These are phyloP conservation scores for Pygocentrus nattereri DNA, from an alignment of 2,797 vertebrate species.

Conservation along the genomic window DNA sequence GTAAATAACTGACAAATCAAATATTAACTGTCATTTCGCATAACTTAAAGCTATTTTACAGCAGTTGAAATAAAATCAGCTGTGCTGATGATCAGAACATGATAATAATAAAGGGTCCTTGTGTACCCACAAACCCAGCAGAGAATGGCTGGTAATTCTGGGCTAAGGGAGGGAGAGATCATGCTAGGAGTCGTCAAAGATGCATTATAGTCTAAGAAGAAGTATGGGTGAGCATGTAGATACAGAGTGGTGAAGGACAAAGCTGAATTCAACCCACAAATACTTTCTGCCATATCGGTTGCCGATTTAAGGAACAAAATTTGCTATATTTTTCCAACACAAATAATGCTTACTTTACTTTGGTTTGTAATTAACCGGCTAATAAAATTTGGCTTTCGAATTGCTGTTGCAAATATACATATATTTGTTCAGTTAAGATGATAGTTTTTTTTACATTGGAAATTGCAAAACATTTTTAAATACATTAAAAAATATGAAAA, in stretches of 20 bases:
- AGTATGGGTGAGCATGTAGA: slow-evolving; percentile 78
- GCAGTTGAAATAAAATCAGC: neutral
- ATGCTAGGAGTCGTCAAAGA: slow-evolving; percentile 72
- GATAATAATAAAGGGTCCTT: slow-evolving; percentile 72
- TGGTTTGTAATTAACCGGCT: too few relatives aligned
- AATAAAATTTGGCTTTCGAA: too few relatives aligned
- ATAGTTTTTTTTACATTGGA: too few relatives aligned
- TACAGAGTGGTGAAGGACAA: slow-evolving; percentile 81
- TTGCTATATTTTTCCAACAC: too few relatives aligned
- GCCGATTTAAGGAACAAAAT: too few relatives aligned
- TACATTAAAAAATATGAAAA: too few relatives aligned
- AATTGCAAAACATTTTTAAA: too few relatives aligned
- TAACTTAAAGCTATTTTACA: neutral
- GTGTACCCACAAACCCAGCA: slow-evolving; percentile 77
- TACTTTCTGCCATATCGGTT: too few relatives aligned
- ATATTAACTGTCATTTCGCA: slow-evolving; percentile 59
- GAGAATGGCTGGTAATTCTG: slow-evolving; percentile 80
- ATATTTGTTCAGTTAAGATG: neutral
- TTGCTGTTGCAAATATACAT: neutral
- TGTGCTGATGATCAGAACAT: slow-evolving; percentile 72
- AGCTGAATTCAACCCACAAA: neutral
- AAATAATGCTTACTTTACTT: too few relatives aligned
- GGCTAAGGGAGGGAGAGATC: slow-evolving; percentile 63
- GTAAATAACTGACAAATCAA: neutral
- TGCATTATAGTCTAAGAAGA: slow-evolving; percentile 52